phyloP scores from a whole-genome alignment of 2,888 invertebrate species.

The Leuctra nigra region DNA sequence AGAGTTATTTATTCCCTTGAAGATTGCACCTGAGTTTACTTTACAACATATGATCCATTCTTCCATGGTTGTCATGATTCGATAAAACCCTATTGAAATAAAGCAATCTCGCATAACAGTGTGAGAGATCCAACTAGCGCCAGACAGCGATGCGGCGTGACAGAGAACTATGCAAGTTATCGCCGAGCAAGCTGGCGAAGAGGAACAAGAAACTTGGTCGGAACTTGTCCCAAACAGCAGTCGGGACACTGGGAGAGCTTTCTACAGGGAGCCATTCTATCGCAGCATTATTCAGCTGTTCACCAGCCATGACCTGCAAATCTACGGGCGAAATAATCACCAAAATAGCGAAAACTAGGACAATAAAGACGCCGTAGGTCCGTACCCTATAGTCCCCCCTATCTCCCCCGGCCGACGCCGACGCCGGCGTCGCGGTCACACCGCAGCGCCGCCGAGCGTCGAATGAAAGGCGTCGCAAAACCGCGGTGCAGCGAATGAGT shows the following conservation, averaged over 20 bases:
- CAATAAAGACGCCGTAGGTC: background rate
- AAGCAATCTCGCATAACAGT: too few species aligned
- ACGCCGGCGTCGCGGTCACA: too few species aligned
- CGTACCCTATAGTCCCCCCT: background rate
- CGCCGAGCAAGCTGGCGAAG: background rate
- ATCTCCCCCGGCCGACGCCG: background rate
- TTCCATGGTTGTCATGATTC: too few species aligned
- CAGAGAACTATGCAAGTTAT: background rate
- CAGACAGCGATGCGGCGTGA: too few species aligned
- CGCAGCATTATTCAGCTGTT: background rate
- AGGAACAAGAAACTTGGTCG: background rate
- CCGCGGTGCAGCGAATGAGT: too few species aligned
- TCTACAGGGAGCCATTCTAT: background rate
- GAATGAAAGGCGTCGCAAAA: too few species aligned
- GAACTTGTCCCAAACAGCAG: slow-evolving; percentile 7
- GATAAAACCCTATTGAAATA: too few species aligned
- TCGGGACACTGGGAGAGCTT: background rate
- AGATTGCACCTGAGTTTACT: too few species aligned
- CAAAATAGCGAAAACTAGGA: background rate
- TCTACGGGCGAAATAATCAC: background rate
- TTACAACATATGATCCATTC: too few species aligned
- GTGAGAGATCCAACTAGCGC: too few species aligned
- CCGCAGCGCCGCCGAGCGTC: too few species aligned
- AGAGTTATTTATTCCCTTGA: too few species aligned
- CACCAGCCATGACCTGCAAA: background rate